Conservation (phyloP, 2,888 invertebrate species). For the Odontocerum albicorne region DNA sequence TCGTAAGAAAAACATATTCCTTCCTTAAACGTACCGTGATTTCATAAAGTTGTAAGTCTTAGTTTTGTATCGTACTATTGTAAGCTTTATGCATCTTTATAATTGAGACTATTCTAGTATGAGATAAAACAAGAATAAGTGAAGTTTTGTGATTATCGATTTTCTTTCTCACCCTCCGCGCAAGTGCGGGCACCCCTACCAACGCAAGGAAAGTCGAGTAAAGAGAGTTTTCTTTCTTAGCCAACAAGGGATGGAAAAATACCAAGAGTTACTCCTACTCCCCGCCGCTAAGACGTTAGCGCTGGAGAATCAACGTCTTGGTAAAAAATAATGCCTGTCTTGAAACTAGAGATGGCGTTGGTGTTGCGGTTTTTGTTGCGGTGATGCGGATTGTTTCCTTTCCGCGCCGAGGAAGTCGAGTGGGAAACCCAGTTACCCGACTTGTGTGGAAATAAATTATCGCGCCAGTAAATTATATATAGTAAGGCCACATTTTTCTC, state of each 20-base stretch:
- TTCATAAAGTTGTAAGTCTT: not conserved
- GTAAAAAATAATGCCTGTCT: slow-evolving; percentile 28
- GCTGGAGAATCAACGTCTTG: slow-evolving; percentile 20
- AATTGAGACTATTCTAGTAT: not conserved
- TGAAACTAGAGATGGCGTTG: slow-evolving; percentile 33
- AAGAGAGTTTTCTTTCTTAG: slow-evolving; percentile 30
- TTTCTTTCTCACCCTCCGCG: slow-evolving; percentile 26
- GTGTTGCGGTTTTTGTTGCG: slow-evolving; percentile 28
- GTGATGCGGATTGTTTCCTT: slow-evolving; percentile 3
- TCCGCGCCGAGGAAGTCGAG: not conserved
- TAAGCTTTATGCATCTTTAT: not conserved
- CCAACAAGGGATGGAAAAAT: slow-evolving; percentile 30
- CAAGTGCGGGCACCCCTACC: slow-evolving; percentile 27
- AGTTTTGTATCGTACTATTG: not conserved
- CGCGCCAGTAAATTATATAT: no score
- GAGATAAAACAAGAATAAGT: not conserved
- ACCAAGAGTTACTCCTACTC: slow-evolving; percentile 22
- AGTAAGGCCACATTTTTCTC: no score
- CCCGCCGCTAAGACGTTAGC: slow-evolving; percentile 31
- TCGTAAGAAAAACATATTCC: not conserved
- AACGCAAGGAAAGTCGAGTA: not conserved
- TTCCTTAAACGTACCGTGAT: not conserved
- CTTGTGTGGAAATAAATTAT: no score
- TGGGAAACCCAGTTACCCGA: slow-evolving; percentile 5
- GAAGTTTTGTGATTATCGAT: slow-evolving; percentile 20